Conservation (phyloP, 2,797 vertebrate genomes). For the Scomberomorus guttatus region DNA sequence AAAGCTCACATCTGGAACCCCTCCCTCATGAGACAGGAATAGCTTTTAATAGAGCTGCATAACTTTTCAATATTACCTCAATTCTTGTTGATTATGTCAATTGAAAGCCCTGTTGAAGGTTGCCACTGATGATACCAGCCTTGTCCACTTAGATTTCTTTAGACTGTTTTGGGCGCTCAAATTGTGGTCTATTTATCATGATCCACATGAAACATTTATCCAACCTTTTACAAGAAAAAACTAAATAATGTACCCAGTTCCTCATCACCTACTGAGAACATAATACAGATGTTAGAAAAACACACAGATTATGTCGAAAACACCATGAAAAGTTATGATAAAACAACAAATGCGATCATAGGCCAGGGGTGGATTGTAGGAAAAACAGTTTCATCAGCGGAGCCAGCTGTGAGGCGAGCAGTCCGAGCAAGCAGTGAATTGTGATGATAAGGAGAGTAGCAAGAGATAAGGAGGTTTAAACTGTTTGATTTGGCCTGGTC, state of each 20-base stretch:
- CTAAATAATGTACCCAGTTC: not conserved
- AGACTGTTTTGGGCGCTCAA: not conserved
- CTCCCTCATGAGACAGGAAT: conserved; percentile 52
- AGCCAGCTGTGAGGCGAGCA: conserved; percentile 41
- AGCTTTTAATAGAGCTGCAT: conserved; percentile 38
- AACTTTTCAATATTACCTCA: conserved; percentile 20
- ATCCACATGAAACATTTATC: not conserved
- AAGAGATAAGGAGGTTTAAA: conserved; percentile 58
- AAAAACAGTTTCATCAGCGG: conserved; percentile 47
- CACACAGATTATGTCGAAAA: not conserved
- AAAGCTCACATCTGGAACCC: conserved; percentile 70
- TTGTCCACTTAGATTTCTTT: not conserved
- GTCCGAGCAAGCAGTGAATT: conserved; percentile 39
- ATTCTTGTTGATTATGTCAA: conserved; percentile 9
- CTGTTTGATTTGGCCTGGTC: conserved; percentile 59
- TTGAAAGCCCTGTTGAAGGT: not conserved
- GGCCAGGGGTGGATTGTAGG: conserved; percentile 17
- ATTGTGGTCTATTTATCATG: conserved; percentile 1
- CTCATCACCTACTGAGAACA: conserved; percentile 3
- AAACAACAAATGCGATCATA: conserved; percentile 30
- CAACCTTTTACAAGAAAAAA: not conserved
- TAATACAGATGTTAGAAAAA: conserved; percentile 27
- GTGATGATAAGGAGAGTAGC: conserved; percentile 61
- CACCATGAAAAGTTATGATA: not conserved
- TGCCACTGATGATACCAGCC: not conserved